Evolutionary conservation across 2,888 invertebrate genomes (phyloP), one percentile per base, ranked within the genome.

Genomic region (Andrena fulva): DNA sequence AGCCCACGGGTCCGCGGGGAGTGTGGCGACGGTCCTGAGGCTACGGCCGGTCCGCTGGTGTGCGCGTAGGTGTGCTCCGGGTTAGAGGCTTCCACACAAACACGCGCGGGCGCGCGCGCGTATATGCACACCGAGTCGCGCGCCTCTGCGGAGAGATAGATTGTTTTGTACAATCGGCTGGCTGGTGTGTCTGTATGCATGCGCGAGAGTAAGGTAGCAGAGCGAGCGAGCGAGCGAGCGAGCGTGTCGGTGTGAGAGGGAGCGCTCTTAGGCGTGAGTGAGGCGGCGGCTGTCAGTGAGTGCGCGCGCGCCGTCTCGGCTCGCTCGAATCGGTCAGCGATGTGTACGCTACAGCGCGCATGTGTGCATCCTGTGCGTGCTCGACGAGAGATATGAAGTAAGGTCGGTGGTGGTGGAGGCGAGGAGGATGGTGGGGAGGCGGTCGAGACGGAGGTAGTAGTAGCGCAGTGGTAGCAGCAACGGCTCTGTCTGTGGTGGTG

Each of bases 21-120:
- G 77, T 72, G 31, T 31, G 24, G 50, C n/a, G 74, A 85, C 90
- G 90, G 78, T 85, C 87, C 90, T 90, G 89, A 78, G 78, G 69
- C 67, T 82, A 80, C 85, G 79, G 73, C 77, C 72, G 71, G 78
- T 71, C 73, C 85, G 60, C 52, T 82, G 64, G 79, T 82, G 80
- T 85, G 81, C 75, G 84, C 75, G 84, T 84, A 83, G 82, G 85
- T 87, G 77, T 20, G 69, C 87, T 73, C 75, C 84, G 86, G 86
- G 81, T 84, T 84, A 77, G 80, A 80, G 80, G 64, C 70, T 85
- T 67, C 62, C 52, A 80, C 72, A 75, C 66, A 31, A 48, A 56
- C 68, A 64, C 27, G 70, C 68, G 2, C 63, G 24, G 52, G 42
- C 10, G 31, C 7, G 42, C 42, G 12, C 42, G 12, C 42, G 42